phyloP scores from a whole-genome alignment of 2,888 invertebrate genomes.

The Chelonus formosanus region DNA sequence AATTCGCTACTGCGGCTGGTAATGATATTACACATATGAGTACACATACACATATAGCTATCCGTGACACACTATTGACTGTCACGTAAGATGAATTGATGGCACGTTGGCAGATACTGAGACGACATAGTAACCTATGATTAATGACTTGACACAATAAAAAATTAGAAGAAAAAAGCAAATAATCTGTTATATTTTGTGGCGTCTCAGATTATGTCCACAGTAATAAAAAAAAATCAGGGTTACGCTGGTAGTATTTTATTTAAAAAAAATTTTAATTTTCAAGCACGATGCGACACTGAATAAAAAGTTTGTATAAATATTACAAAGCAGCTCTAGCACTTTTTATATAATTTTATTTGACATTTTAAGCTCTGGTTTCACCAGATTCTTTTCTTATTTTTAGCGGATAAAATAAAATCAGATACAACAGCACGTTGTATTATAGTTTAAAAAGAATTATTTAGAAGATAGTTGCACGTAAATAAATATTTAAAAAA shows the following conservation, averaged over 20 bases:
- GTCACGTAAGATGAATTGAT: conserved; percentile 24
- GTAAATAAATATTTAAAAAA: conserved; percentile 31
- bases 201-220: neutral
- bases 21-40: conserved; percentile 6
- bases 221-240: neutral
- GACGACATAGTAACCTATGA: conserved; percentile 9
- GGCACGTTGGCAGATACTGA: conserved; percentile 28
- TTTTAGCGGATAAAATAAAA: too few relatives aligned
- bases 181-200: neutral
- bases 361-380: too few relatives aligned
- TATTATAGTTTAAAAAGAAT: too few relatives aligned
- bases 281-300: conserved; percentile 3
- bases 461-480: conserved; percentile 23
- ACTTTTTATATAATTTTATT: too few relatives aligned
- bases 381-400: too few relatives aligned
- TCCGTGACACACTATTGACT: conserved; percentile 14
- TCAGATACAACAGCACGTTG: too few relatives aligned
- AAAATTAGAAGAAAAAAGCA: neutral
- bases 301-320: neutral
- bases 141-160: conserved; percentile 5
- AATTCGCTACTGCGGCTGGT: conserved; percentile 10
- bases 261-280: neutral
- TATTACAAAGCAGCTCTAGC: neutral
- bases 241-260: conserved; percentile 6
- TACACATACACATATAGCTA: neutral